Conservation (phyloP, 1,140 invertebrate genomes). For the Drosophila lacertosa region DNA sequence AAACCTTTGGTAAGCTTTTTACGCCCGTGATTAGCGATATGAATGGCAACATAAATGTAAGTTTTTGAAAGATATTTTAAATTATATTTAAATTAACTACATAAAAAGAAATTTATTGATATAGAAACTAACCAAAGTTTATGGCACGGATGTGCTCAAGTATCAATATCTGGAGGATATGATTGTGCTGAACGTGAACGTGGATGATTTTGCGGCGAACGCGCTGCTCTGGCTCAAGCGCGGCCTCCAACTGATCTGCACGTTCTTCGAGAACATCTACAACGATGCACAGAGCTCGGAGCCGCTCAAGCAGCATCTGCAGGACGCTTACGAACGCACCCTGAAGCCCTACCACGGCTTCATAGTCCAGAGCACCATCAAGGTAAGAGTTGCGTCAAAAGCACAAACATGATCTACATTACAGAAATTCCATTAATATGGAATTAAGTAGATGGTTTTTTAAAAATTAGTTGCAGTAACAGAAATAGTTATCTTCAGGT, state of each 20-base stretch:
- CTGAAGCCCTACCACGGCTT: constrained; percentile 83
- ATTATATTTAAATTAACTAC: neutral
- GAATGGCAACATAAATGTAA: constrained; percentile 89
- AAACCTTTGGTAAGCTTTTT: constrained; percentile 89
- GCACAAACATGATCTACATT: neutral
- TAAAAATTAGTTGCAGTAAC: too few relatives aligned
- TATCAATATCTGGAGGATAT: constrained; percentile 88
- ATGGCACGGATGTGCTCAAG: constrained; percentile 85
- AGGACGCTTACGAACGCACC: constrained; percentile 78
- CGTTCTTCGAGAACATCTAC: constrained; percentile 81
- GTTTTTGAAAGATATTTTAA: constrained; percentile 7
- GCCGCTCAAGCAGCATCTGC: constrained; percentile 67
- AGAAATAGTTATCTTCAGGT: too few relatives aligned
- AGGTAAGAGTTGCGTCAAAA: constrained; percentile 45
- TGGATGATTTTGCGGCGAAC: constrained; percentile 86
- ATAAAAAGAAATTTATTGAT: constrained; percentile 28
- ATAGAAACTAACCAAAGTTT: constrained; percentile 88
- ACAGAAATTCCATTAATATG: too few relatives aligned
- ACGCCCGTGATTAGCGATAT: constrained; percentile 89
- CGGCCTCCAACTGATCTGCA: constrained; percentile 80
- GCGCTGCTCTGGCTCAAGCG: constrained; percentile 84
- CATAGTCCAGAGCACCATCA: constrained; percentile 81
- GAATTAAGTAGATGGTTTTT: too few relatives aligned
- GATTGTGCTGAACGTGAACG: constrained; percentile 87
- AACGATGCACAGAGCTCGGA: constrained; percentile 68